These are phyloP conservation scores for Corythornis leucogaster DNA, from an alignment of 2,797 vertebrate species.

Conservation along the genomic window DNA sequence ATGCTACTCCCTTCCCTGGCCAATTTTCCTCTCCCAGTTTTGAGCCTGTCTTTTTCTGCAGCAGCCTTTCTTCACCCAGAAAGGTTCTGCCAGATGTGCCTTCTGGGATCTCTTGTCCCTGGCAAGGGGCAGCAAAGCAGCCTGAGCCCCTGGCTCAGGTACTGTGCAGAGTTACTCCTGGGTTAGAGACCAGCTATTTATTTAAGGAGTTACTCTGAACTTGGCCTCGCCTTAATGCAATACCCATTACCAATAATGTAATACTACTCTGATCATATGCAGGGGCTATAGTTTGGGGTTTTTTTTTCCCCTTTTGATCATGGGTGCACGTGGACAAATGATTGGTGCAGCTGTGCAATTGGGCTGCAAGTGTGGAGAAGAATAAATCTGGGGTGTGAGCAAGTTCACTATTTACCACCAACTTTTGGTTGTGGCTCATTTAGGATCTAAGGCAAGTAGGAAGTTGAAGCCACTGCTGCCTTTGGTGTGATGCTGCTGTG, in stretches of 20 bases:
- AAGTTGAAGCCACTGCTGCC: not conserved
- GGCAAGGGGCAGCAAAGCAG: not conserved
- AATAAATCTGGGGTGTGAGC: not conserved
- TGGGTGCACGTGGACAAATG: fast-evolving
- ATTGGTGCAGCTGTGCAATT: not conserved
- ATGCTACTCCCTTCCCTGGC: not conserved
- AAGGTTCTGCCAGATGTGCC: not conserved
- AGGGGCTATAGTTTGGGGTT: not conserved
- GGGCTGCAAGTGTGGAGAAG: not conserved
- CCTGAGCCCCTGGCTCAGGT: not conserved
- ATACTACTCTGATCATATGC: not conserved
- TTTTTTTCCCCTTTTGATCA: not conserved
- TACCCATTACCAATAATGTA: no score
- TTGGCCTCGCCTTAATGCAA: not conserved
- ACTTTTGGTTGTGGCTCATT: not conserved
- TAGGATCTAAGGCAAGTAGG: not conserved
- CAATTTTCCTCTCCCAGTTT: not conserved
- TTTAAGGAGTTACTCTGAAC: not conserved
- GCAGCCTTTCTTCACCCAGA: not conserved
- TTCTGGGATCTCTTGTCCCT: not conserved
- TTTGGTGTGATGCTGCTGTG: not conserved
- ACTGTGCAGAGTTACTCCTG: not conserved
- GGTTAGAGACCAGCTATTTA: not conserved
- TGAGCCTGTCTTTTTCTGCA: not conserved
- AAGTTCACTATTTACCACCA: not conserved